These are phyloP conservation scores for Anhinga anhinga DNA, from an alignment of 2,113 vertebrate genomes.

Conservation along the genomic window DNA sequence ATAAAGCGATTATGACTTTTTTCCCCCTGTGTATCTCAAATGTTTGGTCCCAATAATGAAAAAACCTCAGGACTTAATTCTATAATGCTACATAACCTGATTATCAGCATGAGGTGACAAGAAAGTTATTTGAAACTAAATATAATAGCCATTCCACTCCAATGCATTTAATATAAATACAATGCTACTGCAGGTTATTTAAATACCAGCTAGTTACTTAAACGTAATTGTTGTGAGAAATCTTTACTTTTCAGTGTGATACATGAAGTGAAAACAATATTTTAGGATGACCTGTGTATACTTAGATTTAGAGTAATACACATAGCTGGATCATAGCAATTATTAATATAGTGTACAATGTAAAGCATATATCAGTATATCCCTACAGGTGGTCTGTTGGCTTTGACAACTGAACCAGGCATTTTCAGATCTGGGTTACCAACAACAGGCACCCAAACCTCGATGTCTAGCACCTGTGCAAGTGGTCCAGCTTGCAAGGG, in stretches of 20 bases:
- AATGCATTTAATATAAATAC: neutral
- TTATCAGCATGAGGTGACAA: neutral
- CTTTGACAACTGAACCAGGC: neutral
- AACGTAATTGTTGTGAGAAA: constrained; percentile 17
- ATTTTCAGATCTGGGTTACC: neutral
- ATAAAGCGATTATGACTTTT: neutral
- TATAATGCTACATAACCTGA: neutral
- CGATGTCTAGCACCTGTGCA: neutral
- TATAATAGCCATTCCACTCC: constrained; percentile 8
- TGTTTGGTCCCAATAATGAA: neutral
- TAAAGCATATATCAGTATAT: neutral
- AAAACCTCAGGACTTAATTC: neutral
- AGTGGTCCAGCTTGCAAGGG: neutral
- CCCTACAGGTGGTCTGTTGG: neutral
- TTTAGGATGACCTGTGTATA: neutral
- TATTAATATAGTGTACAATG: neutral
- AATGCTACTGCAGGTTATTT: neutral
- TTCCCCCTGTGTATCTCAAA: neutral
- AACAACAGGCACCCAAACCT: neutral
- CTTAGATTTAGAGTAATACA: neutral
- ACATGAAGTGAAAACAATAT: neutral
- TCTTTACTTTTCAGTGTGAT: neutral
- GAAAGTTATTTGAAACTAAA: constrained; percentile 24
- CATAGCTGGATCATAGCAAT: neutral
- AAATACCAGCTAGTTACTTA: constrained; percentile 14